Percentiles rank a stretch among this genome's conserved stretches.
phyloP scores from a whole-genome alignment of 92 coral and sea anemone species.

The Porites rus region DNA sequence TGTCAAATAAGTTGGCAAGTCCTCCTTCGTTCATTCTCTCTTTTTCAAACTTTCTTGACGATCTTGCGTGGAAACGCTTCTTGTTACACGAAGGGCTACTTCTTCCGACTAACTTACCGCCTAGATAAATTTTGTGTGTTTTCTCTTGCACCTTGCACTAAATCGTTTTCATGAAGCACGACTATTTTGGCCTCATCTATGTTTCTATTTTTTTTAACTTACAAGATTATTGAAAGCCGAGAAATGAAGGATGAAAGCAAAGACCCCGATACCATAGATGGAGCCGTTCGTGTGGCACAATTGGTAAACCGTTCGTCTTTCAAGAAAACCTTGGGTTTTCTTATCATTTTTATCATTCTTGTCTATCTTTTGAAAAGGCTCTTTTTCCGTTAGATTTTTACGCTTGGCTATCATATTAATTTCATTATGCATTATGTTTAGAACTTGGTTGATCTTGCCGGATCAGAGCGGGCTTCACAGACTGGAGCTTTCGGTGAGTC shows the following conservation, averaged over 20 bases:
- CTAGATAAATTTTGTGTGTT: too few relatives aligned
- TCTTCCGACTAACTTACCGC: too few relatives aligned
- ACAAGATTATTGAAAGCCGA: constrained; percentile 87
- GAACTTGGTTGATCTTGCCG: constrained; percentile 96
- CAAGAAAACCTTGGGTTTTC: not conserved
- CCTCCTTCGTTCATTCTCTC: too few relatives aligned
- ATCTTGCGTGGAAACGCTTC: too few relatives aligned
- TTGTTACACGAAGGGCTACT: too few relatives aligned
- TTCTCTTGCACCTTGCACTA: too few relatives aligned
- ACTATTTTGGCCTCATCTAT: not conserved
- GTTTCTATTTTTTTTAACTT: not conserved
- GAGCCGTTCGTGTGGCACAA: constrained; percentile 93
- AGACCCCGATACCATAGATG: constrained; percentile 67
- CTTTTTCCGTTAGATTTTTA: too few relatives aligned
- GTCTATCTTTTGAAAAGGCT: too few relatives aligned
- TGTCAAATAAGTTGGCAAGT: too few relatives aligned
- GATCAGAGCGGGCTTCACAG: constrained; percentile 87
- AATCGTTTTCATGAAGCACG: not conserved
- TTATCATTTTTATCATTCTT: too few relatives aligned
- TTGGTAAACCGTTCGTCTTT: constrained; percentile 64
- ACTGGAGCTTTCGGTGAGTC: constrained; percentile 89
- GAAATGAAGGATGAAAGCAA: constrained; percentile 65
- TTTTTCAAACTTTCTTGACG: too few relatives aligned
- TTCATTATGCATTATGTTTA: constrained; percentile 2
- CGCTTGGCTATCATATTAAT: not conserved